phyloP scores from a whole-genome alignment of 2,113 vertebrate species.

The Chionomys nivalis region DNA sequence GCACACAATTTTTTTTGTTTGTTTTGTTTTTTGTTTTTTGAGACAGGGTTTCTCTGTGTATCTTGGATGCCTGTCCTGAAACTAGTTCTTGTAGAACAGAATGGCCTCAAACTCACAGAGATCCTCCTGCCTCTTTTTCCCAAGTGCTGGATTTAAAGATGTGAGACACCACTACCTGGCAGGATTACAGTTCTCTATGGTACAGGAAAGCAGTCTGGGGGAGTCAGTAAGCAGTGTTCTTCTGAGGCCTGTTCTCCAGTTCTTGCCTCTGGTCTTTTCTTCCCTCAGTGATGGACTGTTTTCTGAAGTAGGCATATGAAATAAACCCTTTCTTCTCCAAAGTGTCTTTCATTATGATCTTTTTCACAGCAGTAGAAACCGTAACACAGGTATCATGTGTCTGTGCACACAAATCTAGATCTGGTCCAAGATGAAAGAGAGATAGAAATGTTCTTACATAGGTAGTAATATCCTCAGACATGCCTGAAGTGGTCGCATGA shows the following conservation, averaged over 20 bases:
- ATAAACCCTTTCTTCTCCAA: background rate
- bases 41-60: too few species aligned
- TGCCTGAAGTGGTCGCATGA: background rate
- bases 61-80: too few species aligned
- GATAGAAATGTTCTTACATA: background rate
- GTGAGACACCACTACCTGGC: too few species aligned
- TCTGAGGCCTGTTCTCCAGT: background rate
- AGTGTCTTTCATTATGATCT: background rate
- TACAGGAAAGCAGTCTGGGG: background rate
- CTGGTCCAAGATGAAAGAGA: background rate
- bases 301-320: background rate
- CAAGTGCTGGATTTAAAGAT: too few species aligned
- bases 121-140: too few species aligned
- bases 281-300: background rate
- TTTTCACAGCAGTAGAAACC: background rate
- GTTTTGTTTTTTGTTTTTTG: too few species aligned
- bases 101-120: too few species aligned
- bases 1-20: too few species aligned
- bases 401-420: background rate
- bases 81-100: too few species aligned
- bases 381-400: background rate
- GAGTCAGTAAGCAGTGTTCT: background rate
- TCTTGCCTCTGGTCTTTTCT: background rate
- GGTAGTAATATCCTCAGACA: background rate
- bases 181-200: background rate